phyloP scores from a whole-genome alignment of 2,888 invertebrate genomes.

The Athripsodes cinereus region DNA sequence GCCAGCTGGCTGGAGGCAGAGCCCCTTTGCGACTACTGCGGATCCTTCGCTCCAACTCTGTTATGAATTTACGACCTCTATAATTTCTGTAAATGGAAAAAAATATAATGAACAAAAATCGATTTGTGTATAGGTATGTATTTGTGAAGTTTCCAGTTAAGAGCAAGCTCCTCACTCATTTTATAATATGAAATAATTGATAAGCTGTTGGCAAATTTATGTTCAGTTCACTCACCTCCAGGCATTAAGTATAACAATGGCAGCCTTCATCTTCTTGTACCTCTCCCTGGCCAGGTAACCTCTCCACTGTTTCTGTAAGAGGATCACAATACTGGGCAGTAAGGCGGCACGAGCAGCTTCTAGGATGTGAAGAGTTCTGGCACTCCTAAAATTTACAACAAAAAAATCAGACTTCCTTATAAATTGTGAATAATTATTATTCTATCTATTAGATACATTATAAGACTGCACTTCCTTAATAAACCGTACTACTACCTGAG shows the following conservation, averaged over 20 bases:
- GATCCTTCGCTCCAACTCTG: slow-evolving; percentile 36
- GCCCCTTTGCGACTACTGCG: slow-evolving; percentile 32
- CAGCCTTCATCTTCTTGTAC: slow-evolving; percentile 82
- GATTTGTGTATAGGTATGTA: too few species aligned
- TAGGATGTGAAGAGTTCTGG: slow-evolving; percentile 82
- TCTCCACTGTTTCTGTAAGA: slow-evolving; percentile 94
- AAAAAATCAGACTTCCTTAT: too few species aligned
- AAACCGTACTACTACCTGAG: too few species aligned
- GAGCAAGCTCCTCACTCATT: too few species aligned
- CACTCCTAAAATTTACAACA: slow-evolving; percentile 48
- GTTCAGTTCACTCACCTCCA: slow-evolving; percentile 51
- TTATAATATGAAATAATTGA: too few species aligned
- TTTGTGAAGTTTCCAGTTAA: too few species aligned
- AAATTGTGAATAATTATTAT: too few species aligned
- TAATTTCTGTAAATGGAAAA: slow-evolving; percentile 36
- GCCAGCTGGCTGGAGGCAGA: slow-evolving; percentile 57
- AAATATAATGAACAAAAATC: background rate
- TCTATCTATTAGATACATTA: too few species aligned
- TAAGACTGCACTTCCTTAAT: too few species aligned
- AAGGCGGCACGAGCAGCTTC: slow-evolving; percentile 81
- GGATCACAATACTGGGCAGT: slow-evolving; percentile 85
- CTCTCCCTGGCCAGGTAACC: slow-evolving; percentile 71
- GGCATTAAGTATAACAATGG: slow-evolving; percentile 70
- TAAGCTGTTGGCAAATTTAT: background rate
- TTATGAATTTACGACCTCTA: slow-evolving; percentile 42